These are phyloP conservation scores for Nilaparvata lugens DNA, from an alignment of 1,140 invertebrate genomes.

Conservation along the genomic window DNA sequence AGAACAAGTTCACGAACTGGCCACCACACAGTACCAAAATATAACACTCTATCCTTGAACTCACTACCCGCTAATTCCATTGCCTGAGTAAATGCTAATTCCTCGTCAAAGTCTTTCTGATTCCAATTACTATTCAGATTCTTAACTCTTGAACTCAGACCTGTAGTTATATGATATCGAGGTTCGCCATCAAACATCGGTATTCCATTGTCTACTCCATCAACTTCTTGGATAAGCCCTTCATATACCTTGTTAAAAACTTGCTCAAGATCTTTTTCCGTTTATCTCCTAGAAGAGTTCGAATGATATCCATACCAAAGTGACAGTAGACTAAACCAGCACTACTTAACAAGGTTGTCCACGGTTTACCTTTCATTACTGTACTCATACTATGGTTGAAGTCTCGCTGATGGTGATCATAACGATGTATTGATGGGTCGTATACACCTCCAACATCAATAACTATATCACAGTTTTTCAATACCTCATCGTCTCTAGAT, in stretches of 20 bases:
- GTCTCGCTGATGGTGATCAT: slow-evolving; percentile 91
- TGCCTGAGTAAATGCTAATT: slow-evolving; percentile 59
- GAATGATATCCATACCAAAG: slow-evolving; percentile 77
- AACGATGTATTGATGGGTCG: slow-evolving; percentile 64
- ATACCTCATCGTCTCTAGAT: slow-evolving; percentile 49
- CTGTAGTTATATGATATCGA: slow-evolving; percentile 60
- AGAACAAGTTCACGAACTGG: slow-evolving; percentile 69
- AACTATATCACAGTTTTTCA: slow-evolving; percentile 85
- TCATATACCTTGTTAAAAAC: slow-evolving; percentile 65
- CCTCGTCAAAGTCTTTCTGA: slow-evolving; percentile 40
- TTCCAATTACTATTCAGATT: slow-evolving; percentile 87
- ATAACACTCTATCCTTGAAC: slow-evolving; percentile 64
- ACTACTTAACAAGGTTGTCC: slow-evolving; percentile 74
- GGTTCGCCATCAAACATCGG: slow-evolving; percentile 67
- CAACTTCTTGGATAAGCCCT: slow-evolving; percentile 85
- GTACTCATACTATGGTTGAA: slow-evolving; percentile 54
- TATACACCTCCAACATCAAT: slow-evolving; percentile 93
- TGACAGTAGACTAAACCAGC: slow-evolving; percentile 90
- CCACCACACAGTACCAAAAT: slow-evolving; percentile 66
- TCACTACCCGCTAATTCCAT: slow-evolving; percentile 70
- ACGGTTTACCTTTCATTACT: slow-evolving; percentile 43
- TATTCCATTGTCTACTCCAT: slow-evolving; percentile 94
- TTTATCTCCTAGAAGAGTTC: slow-evolving; percentile 40
- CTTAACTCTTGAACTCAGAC: slow-evolving; percentile 63
- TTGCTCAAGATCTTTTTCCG: slow-evolving; percentile 35